Conservation (phyloP, 2,888 invertebrate genomes). For the Pseudolycoriella hygida region DNA sequence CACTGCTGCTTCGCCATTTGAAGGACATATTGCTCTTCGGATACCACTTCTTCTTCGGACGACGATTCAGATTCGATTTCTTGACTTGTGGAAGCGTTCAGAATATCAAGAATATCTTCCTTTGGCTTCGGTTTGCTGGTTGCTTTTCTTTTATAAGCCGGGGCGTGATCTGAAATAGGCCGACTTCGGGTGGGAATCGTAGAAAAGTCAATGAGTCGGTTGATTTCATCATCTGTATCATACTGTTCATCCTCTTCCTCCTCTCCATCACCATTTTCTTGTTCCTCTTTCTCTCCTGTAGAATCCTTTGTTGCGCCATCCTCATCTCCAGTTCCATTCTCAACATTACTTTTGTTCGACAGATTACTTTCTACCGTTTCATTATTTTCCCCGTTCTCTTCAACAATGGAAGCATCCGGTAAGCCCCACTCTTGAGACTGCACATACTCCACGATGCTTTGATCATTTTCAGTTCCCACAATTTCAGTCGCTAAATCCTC, state of each 20-base stretch:
- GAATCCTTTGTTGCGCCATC: not conserved
- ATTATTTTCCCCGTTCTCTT: too few relatives aligned
- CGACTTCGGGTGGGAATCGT: too few relatives aligned
- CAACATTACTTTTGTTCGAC: too few relatives aligned
- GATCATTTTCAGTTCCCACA: too few relatives aligned
- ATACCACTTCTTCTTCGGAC: constrained; percentile 19
- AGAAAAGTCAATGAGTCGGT: constrained; percentile 15
- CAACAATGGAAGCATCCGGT: too few relatives aligned
- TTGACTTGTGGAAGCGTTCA: not conserved
- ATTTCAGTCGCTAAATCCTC: too few relatives aligned
- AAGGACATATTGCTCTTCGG: constrained; percentile 21
- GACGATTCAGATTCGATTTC: not conserved
- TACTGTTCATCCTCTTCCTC: constrained; percentile 1
- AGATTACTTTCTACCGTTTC: too few relatives aligned
- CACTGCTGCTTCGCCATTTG: constrained; percentile 10
- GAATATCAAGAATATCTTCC: too few relatives aligned
- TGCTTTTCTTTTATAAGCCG: not conserved
- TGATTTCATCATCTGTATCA: constrained; percentile 19
- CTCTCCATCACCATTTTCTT: not conserved
- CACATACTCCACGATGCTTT: too few relatives aligned
- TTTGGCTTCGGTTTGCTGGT: not conserved
- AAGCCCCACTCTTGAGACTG: too few relatives aligned
- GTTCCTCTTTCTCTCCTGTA: not conserved
- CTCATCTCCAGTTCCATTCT: too few relatives aligned
- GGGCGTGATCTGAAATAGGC: not conserved